Evolutionary conservation across 2,113 vertebrate genomes (phyloP).

Genomic region (Plestiodon gilberti): DNA sequence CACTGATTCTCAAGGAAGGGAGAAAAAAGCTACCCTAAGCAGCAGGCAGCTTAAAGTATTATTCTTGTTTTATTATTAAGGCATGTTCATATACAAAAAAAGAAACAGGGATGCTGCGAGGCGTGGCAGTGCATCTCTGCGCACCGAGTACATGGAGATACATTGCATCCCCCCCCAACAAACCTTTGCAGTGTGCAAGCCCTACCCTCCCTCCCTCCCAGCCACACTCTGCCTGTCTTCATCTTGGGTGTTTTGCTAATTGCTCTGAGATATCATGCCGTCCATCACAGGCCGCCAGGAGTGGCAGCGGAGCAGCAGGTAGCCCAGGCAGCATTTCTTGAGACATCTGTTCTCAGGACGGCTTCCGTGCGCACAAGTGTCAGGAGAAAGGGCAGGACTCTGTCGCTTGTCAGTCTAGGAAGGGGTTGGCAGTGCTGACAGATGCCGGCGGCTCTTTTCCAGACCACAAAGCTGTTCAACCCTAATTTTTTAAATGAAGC

Average conservation of each 20-base stretch:
- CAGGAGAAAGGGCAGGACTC: background rate
- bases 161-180: background rate
- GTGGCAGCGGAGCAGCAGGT: background rate
- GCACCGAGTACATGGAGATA: background rate
- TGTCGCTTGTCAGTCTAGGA: background rate
- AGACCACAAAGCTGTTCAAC: background rate
- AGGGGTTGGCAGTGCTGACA: background rate
- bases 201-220: background rate
- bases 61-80: too few relatives aligned
- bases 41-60: too few relatives aligned
- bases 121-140: background rate
- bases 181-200: background rate
- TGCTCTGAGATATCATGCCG: background rate
- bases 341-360: background rate
- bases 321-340: background rate
- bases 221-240: background rate
- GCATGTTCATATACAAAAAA: too few relatives aligned
- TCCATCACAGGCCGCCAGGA: background rate
- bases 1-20: background rate
- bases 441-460: background rate
- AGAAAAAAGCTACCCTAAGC: background rate
- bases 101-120: background rate
- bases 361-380: background rate
- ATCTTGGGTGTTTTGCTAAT: rapidly evolving
- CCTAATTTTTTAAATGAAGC: slow-evolving; percentile 15